phyloP scores from a whole-genome alignment of 2,888 invertebrate genomes.

The Rosalia funebris region DNA sequence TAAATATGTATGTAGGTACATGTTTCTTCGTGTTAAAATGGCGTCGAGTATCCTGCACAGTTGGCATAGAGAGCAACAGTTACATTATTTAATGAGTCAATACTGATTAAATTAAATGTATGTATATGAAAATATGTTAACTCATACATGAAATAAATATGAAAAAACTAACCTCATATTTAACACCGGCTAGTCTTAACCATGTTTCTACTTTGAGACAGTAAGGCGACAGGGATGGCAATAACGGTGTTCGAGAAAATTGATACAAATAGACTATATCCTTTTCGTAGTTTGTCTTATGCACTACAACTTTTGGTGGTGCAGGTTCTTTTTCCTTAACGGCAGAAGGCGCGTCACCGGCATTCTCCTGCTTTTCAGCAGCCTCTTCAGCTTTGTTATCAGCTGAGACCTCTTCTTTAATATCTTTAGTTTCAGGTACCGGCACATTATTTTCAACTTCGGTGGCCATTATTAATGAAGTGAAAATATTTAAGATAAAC shows the following conservation, averaged over 20 bases:
- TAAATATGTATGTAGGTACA: not conserved
- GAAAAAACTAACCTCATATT: slow-evolving; percentile 81
- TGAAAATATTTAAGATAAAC: slow-evolving; percentile 17
- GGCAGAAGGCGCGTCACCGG: slow-evolving; percentile 64
- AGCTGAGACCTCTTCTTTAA: slow-evolving; percentile 64
- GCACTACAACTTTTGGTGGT: slow-evolving; percentile 81
- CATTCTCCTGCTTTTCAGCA: slow-evolving; percentile 63
- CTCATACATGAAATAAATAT: not conserved
- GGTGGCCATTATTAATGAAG: slow-evolving; percentile 71
- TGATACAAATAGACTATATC: slow-evolving; percentile 95
- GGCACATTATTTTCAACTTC: slow-evolving; percentile 79
- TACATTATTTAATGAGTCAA: not conserved
- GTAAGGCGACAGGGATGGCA: slow-evolving; percentile 91
- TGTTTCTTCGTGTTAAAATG: slow-evolving; percentile 5
- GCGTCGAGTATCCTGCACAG: slow-evolving; percentile 1
- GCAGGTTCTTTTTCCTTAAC: slow-evolving; percentile 72
- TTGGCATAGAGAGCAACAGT: not conserved
- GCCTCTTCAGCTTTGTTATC: slow-evolving; percentile 66
- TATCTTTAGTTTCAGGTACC: slow-evolving; percentile 70
- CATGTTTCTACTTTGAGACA: slow-evolving; percentile 97
- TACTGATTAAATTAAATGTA: not conserved
- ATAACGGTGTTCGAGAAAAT: slow-evolving; percentile 87
- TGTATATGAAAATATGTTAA: not conserved
- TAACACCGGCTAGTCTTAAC: slow-evolving; percentile 89
- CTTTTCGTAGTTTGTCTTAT: slow-evolving; percentile 89